Evolutionary conservation across 2,113 vertebrate genomes (phyloP), one percentile per base, ranked within the genome.

Genomic region (Ctenodactylus gundi): DNA sequence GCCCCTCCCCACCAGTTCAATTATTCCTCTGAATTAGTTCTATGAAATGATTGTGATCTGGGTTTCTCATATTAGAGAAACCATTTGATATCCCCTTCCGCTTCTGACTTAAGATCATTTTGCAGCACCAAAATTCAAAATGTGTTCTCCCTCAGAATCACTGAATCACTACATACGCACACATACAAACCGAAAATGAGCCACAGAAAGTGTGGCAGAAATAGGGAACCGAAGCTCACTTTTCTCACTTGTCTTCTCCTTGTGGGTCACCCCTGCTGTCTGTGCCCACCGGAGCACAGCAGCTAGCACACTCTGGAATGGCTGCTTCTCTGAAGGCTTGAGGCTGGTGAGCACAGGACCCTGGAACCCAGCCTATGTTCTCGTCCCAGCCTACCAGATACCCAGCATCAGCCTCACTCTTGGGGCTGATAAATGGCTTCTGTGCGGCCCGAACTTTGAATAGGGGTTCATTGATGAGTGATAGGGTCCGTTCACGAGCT

Each of bases 91-190:
- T n/a, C n/a, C n/a, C n/a, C n/a, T n/a, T n/a, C n/a, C n/a, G n/a
- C n/a, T n/a, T n/a, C n/a, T n/a, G n/a, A n/a, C 18, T 64, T 44
- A 29, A 80, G 65, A n/a, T 51, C 27, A 3, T 13, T 46, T 72
- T 55, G 39, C 25, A 29, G 36, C 14, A 0, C 25, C 57, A 29
- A 51, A 20, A 36, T 51, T 78, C 49, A 17, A 39, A 13, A 1
- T 3, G 10, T 15, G 7, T 8, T 49, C 18, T 4, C 12, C 18
- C 8, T 72, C 5, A 5, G 12, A 76, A 58, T 9, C 29, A 60
- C 23, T 7, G 3, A 20, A 3, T 14, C 1, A 6, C 1, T 4
- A 11, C 6, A 0, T 23, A 7, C 10, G 12, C 10, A 7, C 49
- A 31, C 27, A 2, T 8, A 0, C 1, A 4, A 29, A 13, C 25